Evolutionary conservation across 2,888 invertebrate genomes (phyloP), one percentile per base, ranked within the genome.

Genomic region (Drosophila meridionalis): DNA sequence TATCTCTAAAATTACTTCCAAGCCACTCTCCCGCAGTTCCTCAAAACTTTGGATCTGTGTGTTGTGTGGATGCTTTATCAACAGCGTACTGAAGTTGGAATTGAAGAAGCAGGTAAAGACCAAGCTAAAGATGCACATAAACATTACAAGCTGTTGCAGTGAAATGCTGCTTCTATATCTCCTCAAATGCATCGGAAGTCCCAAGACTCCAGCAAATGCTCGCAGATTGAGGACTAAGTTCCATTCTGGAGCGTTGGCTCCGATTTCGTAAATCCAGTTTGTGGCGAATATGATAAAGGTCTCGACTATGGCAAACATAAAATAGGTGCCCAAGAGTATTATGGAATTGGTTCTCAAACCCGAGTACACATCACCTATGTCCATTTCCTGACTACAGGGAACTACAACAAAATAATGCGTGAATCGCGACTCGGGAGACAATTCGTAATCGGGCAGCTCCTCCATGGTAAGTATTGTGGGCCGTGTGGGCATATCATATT

Each of bases 61-160:
- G 8, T 42, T 20, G 0, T 11, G 48, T 0, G 73, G 69, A 42
- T 52, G 50, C 20, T 68, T 73, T 4, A 47, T 76, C 4, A 80
- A 32, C 5, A 80, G 30, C 7, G 79, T 58, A 26, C 68, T 79
- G 8, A 76, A 28, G n/a, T 61, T 73, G 43, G 73, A 69, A 50
- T 56, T 66, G n/a, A 79, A 68, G 1, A 80, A 76, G 11, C 38
- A 63, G 45, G 47, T 60, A 3, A 57, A 67, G 6, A 78, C 42
- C 8, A 79, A 14, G 0, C 76, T 48, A 2, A 69, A 72, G 8
- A 78, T n/a, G 28, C 69, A 65, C n/a, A 76, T 69, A 0, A 45
- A 11, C 50, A 78, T 52, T 2, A 69, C 40, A 0, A 78, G 53
- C n/a, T 71, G 78, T 4, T 48, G 73, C 0, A 74, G 43, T 0